Percentiles rank a stretch among this genome's conserved stretches.
These are phyloP conservation scores for Mergus octosetaceus DNA, from an alignment of 2,797 vertebrate species.

Conservation along the genomic window DNA sequence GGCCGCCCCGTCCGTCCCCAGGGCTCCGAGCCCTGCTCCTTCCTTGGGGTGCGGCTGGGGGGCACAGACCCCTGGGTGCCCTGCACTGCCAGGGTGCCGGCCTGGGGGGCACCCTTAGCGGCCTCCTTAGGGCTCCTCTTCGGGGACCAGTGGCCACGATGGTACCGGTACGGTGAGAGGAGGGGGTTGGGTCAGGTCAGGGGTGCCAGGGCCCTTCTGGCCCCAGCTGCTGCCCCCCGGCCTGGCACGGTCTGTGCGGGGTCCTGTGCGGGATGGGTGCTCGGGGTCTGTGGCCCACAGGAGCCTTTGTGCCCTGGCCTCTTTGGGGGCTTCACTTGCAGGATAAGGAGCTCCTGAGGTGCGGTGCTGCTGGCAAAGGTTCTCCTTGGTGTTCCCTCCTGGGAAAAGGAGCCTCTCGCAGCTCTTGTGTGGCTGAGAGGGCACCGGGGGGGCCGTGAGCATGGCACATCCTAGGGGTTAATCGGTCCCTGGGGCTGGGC, in stretches of 20 bases:
- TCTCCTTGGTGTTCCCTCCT: neutral
- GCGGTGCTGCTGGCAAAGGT: neutral
- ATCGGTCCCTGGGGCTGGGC: rapidly evolving
- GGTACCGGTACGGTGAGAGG: rapidly evolving
- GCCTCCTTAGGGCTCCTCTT: neutral
- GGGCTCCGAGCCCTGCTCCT: neutral
- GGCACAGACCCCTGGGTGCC: neutral
- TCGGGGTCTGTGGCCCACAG: rapidly evolving
- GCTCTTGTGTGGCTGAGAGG: neutral
- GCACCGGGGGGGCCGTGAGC: neutral
- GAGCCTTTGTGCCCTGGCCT: neutral
- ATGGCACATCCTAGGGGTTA: rapidly evolving
- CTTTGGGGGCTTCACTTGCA: rapidly evolving
- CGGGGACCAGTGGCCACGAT: rapidly evolving
- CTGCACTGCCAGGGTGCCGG: neutral
- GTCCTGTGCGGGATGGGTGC: neutral
- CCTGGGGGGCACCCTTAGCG: rapidly evolving
- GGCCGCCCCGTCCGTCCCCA: neutral
- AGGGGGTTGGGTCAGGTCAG: neutral
- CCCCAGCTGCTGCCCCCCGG: neutral
- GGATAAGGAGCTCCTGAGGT: neutral
- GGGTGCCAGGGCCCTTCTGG: rapidly evolving
- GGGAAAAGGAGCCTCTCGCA: neutral
- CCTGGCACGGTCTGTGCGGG: neutral
- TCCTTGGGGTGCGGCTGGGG: rapidly evolving